phyloP scores from a whole-genome alignment of 1,140 invertebrate species.

The Penaeus chinensis region DNA sequence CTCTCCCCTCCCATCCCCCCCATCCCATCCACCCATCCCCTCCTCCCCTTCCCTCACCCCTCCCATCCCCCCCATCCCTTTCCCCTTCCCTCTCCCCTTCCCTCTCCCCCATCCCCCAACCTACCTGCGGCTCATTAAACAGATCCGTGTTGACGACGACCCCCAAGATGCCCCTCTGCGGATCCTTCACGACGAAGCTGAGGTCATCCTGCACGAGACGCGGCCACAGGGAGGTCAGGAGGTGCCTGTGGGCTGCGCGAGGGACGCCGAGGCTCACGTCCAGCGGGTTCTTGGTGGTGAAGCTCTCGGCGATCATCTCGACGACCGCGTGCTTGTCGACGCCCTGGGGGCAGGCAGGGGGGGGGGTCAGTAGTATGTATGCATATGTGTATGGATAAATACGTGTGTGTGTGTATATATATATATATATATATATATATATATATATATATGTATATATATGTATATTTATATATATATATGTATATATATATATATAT shows the following conservation, averaged over 20 bases:
- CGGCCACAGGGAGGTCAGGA: constrained; percentile 44
- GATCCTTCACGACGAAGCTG: constrained; percentile 59
- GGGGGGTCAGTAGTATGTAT: background rate
- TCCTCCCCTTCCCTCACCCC: background rate
- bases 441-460: no score
- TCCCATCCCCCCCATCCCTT: background rate
- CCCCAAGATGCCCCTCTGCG: constrained; percentile 47
- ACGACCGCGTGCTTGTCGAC: constrained; percentile 44
- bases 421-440: no score
- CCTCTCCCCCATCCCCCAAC: background rate
- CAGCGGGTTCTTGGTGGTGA: constrained; percentile 50
- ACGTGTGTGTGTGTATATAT: no score
- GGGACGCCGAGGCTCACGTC: constrained; percentile 44
- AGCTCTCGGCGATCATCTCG: constrained; percentile 48
- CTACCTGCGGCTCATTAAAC: constrained; percentile 52
- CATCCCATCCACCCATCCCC: background rate
- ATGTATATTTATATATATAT: no score
- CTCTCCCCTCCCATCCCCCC: background rate
- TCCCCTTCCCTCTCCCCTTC: background rate
- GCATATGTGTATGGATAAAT: no score
- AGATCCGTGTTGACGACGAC: constrained; percentile 54
- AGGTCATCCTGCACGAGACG: constrained; percentile 54
- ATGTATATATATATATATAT: no score
- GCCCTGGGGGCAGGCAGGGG: constrained; percentile 18
- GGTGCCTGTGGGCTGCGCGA: constrained; percentile 12